These are phyloP conservation scores for Myotis brandtii DNA, from an alignment of 2,113 vertebrate genomes.

Conservation along the genomic window DNA sequence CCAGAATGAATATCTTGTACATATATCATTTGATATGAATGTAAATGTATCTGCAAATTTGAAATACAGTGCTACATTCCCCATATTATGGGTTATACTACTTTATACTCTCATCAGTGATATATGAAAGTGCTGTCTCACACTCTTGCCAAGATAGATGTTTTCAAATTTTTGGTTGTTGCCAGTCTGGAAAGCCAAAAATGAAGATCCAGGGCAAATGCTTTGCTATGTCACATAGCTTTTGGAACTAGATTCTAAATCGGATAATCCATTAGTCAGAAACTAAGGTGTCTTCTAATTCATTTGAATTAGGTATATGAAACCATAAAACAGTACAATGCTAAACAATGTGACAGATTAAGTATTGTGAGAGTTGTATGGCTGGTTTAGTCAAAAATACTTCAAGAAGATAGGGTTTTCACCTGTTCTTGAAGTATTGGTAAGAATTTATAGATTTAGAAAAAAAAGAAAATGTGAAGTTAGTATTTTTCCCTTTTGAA, in stretches of 20 bases:
- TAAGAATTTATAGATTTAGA: not conserved
- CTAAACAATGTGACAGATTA: not conserved
- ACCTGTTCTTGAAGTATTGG: not conserved
- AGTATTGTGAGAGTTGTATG: not conserved
- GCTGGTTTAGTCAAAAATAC: constrained; percentile 40
- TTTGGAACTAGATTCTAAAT: constrained; percentile 7
- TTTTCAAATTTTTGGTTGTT: constrained; percentile 18
- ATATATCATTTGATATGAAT: constrained; percentile 14
- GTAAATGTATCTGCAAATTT: not conserved
- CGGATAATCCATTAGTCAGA: not conserved
- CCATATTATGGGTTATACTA: not conserved
- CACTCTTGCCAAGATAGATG: not conserved
- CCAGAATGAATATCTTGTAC: not conserved
- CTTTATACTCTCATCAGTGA: not conserved
- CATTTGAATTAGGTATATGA: not conserved
- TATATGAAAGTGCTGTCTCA: not conserved
- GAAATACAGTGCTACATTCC: not conserved
- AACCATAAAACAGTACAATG: constrained; percentile 9
- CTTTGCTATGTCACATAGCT: not conserved
- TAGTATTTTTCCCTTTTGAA: constrained; percentile 34
- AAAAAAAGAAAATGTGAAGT: not conserved
- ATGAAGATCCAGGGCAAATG: not conserved
- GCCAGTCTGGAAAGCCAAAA: constrained; percentile 20
- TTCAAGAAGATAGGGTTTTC: not conserved
- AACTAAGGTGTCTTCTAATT: not conserved